A percentile compares a stretch with the other conserved stretches of the same genome.
These are phyloP conservation scores for Microctonus hyperodae DNA, from an alignment of 2,888 invertebrate genomes.

Conservation along the genomic window DNA sequence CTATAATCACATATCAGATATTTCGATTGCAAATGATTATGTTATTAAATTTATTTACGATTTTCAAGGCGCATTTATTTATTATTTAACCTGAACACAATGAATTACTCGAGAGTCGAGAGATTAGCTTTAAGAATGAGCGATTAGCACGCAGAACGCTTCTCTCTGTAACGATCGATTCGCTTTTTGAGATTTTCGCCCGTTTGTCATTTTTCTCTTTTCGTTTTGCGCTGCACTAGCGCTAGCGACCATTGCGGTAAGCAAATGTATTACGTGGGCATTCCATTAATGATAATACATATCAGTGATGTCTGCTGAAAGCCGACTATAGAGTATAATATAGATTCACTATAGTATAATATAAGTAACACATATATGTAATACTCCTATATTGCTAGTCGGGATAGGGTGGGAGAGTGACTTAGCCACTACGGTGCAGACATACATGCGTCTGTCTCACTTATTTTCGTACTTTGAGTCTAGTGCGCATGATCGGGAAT, in stretches of 20 bases:
- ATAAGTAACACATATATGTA: no score
- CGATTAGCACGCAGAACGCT: conserved; percentile 59
- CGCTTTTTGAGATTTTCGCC: conserved; percentile 53
- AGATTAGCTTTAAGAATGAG: conserved; percentile 49
- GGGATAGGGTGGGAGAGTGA: no score
- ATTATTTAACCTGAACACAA: conserved; percentile 39
- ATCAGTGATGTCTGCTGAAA: no score
- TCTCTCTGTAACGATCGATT: conserved; percentile 55
- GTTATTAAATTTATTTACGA: neutral
- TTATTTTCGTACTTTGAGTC: no score
- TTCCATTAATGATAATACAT: neutral
- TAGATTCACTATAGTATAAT: no score
- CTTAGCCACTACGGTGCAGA: no score
- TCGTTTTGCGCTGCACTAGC: conserved; percentile 49
- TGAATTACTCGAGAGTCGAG: conserved; percentile 54
- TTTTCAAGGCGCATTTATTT: neutral
- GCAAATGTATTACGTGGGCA: conserved; percentile 5
- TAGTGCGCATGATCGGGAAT: no score
- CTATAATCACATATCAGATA: neutral
- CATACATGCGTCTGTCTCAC: no score
- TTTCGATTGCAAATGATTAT: neutral
- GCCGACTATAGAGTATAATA: no score
- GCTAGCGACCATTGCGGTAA: conserved; percentile 46
- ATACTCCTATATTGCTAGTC: no score
- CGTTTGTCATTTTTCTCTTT: conserved; percentile 39